Base-by-base conservation (phyloP, 1,140 invertebrate species). In the Dendrolimus kikuchii region DNA sequence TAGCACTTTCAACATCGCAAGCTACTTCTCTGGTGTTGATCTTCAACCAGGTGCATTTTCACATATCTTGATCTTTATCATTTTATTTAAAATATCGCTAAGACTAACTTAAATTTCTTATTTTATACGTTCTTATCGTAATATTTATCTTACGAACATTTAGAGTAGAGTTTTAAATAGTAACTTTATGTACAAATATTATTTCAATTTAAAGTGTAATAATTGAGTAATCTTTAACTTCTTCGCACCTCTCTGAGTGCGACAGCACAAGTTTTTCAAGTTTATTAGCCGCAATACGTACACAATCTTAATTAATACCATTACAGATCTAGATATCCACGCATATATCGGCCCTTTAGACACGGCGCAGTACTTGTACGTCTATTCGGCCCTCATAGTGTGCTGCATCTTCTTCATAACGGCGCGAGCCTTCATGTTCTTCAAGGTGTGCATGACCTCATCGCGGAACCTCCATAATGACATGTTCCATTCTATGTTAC, bases 401-500 rank as follows among this genome's bases (percentile, higher is more conserved):
- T 77, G 76, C 59, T 88, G 87, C 53, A 77, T 88, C 38, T 77
- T 85, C 64, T 81, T 92, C 40, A 91, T 92, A 43, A 83, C 91
- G 2, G 75, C 88, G 1, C 86, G 92, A 36, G 91, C 90, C 2
- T 88, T 92, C 9, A 80, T 92, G 43, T 96, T 95, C 78, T 96
- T 96, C 81, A 90, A 91, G 64, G 88, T 95, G 5, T 95, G 93
- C 65, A 93, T 96, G 90, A 92, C 90, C n/a, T 90, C 95, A 0
- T 96, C 95, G 1, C 90, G 90, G 55, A 91, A 88, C 37, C 86
- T 98, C 5, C 96, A 98, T 74, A 92, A 96, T 72, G 86, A 82
- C 0, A 97, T 98, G 95, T 98, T 98, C 72, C 78, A 87, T 10
- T 91, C 92, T 58, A 88, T 96, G 63, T 68, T 97, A 5, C 88